phyloP scores from a whole-genome alignment of 2,113 vertebrate genomes.

The Pyrgilauda ruficollis region DNA sequence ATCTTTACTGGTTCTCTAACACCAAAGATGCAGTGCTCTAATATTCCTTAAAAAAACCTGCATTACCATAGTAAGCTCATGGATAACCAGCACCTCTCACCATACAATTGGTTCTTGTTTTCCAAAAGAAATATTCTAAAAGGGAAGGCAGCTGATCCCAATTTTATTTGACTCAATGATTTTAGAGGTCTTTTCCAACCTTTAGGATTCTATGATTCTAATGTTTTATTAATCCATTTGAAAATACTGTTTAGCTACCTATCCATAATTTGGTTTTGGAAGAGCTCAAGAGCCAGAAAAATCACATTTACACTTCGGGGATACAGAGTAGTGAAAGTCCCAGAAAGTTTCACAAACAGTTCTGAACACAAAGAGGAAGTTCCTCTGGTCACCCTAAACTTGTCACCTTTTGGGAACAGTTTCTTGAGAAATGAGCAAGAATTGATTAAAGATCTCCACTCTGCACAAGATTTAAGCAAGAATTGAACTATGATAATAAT shows the following conservation, averaged over 20 bases:
- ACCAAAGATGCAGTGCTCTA: neutral
- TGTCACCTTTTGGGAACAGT: neutral
- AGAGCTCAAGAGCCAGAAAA: neutral
- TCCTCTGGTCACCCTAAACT: neutral
- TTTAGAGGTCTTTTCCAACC: neutral
- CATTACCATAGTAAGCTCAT: neutral
- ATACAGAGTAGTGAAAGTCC: neutral
- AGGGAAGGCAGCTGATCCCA: neutral
- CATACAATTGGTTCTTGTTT: neutral
- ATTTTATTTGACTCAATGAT: neutral
- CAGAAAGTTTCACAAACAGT: neutral
- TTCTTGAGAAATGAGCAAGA: neutral
- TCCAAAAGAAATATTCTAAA: neutral
- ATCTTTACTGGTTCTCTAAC: neutral
- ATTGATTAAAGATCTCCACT: neutral
- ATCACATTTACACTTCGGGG: neutral
- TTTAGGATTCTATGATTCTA: neutral
- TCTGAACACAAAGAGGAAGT: neutral
- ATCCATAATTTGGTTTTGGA: neutral
- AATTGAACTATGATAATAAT: neutral
- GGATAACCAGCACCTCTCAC: neutral
- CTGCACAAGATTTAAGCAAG: neutral
- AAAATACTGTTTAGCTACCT: neutral
- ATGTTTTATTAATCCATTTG: neutral
- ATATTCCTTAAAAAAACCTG: neutral